These are phyloP conservation scores for Genyomyrus donnyi DNA, from an alignment of 2,113 vertebrate species.

Conservation along the genomic window DNA sequence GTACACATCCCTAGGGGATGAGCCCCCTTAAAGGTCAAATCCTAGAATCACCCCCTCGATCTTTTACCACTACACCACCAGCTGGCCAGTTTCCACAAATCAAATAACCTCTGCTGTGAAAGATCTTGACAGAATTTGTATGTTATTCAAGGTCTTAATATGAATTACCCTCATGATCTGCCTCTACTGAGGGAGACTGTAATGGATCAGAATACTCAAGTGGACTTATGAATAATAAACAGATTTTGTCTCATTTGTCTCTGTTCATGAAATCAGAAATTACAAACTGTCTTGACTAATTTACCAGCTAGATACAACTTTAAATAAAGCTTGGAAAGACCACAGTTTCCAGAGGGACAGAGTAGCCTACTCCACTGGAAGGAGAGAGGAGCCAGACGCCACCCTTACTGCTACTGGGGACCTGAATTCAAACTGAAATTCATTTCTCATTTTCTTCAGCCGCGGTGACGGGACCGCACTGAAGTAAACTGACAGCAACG, in stretches of 20 bases:
- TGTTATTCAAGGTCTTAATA: not conserved
- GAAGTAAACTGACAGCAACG: not conserved
- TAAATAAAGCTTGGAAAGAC: not conserved
- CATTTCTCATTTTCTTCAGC: not conserved
- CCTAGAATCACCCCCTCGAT: not conserved
- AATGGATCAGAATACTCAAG: not conserved
- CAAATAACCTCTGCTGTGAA: not conserved
- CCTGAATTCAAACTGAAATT: not conserved
- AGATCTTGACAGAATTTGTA: not conserved
- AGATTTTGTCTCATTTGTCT: not conserved
- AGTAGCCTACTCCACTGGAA: not conserved
- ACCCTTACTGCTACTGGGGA: not conserved
- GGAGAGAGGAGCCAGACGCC: not conserved
- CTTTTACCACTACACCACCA: not conserved
- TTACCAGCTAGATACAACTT: not conserved
- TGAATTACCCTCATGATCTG: not conserved
- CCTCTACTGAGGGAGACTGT: not conserved
- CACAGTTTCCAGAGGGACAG: not conserved
- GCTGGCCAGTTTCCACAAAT: not conserved
- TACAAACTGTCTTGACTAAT: not conserved
- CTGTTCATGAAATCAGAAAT: not conserved
- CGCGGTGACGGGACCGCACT: not conserved
- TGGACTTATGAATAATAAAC: not conserved
- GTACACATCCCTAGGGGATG: not conserved
- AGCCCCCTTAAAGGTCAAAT: not conserved